Evolutionary conservation across 2,888 invertebrate genomes (phyloP).

Genomic region (Peribatodes rhomboidaria): DNA sequence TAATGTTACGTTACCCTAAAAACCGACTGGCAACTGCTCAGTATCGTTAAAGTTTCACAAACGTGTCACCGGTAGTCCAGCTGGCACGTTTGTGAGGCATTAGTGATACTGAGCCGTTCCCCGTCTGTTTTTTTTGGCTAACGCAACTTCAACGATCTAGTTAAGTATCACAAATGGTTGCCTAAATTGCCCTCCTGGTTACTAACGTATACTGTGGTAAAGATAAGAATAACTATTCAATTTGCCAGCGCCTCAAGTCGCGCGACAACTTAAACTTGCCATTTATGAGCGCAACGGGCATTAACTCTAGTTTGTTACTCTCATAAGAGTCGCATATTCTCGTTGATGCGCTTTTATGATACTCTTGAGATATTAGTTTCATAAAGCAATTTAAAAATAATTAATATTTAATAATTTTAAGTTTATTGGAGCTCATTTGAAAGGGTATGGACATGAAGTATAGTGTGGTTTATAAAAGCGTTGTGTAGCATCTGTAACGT

Average conservation of each 20-base stretch:
- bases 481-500: not conserved
- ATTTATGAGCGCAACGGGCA: constrained; percentile 28
- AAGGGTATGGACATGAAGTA: too few species aligned
- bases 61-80: too few species aligned
- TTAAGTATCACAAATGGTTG: too few species aligned
- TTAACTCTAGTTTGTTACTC: constrained; percentile 31
- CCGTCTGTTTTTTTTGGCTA: too few species aligned
- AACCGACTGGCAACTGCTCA: too few species aligned
- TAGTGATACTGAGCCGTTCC: too few species aligned
- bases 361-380: constrained; percentile 10
- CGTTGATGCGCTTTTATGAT: constrained; percentile 28
- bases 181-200: not conserved
- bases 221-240: constrained; percentile 48
- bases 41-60: too few species aligned
- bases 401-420: too few species aligned
- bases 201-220: constrained; percentile 27
- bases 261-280: constrained; percentile 42
- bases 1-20: too few species aligned
- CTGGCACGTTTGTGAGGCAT: too few species aligned
- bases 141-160: too few species aligned
- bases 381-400: not conserved
- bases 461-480: not conserved
- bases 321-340: constrained; percentile 29
- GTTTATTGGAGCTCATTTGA: too few species aligned
- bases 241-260: constrained; percentile 44